Percentiles rank a stretch among this genome's conserved stretches.
phyloP scores from a whole-genome alignment of 1,140 invertebrate genomes.

The Zaprionus taronus region DNA sequence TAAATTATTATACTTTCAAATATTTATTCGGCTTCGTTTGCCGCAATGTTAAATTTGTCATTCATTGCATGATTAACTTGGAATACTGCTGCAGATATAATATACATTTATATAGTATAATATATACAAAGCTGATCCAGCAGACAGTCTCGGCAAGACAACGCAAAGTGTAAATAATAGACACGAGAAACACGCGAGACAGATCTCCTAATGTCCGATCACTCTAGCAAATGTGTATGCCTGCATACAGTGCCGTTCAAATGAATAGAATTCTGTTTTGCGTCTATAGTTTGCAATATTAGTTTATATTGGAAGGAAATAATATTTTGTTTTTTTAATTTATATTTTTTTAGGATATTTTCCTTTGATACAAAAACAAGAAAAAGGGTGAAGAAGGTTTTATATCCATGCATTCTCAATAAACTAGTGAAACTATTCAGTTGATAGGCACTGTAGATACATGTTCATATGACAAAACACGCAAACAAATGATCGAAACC shows the following conservation, averaged over 20 bases:
- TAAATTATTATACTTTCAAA: constrained; percentile 51
- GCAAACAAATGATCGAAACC: not conserved
- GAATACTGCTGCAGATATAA: not conserved
- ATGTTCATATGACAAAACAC: not conserved
- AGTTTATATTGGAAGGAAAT: no score
- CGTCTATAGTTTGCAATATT: no score
- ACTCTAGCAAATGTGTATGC: no score
- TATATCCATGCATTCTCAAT: no score
- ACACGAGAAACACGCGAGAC: not conserved
- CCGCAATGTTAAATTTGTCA: not conserved
- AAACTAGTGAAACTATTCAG: not conserved
- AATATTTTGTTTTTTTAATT: no score
- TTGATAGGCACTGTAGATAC: not conserved
- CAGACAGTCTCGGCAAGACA: not conserved
- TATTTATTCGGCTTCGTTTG: constrained; percentile 30
- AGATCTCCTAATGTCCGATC: not conserved
- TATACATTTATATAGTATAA: not conserved
- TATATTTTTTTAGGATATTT: no score
- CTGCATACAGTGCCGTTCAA: not conserved
- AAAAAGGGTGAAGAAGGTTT: no score
- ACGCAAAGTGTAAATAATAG: constrained; percentile 1
- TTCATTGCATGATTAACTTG: not conserved
- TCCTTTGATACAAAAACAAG: no score
- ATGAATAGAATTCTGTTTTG: not conserved
- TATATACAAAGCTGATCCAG: constrained; percentile 48